These are phyloP conservation scores for Phylloscopus trochiloides DNA, from an alignment of 2,113 vertebrate species.

Conservation along the genomic window DNA sequence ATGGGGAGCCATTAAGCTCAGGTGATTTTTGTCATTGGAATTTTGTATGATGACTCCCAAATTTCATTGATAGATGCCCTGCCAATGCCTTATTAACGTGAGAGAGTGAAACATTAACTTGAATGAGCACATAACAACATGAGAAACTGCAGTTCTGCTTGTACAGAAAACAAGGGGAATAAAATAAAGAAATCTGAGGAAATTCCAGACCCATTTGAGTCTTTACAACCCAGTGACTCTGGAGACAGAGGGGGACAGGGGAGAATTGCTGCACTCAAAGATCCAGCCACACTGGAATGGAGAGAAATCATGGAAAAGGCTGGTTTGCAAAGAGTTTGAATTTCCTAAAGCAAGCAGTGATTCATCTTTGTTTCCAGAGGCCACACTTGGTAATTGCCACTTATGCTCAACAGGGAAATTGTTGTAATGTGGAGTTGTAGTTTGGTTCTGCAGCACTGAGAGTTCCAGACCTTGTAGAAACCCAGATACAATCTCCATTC, in stretches of 20 bases:
- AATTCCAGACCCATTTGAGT: not conserved
- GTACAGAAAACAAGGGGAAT: rapidly evolving
- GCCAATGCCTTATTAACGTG: not conserved
- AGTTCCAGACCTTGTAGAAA: not conserved
- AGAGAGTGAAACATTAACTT: not conserved
- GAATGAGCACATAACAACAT: not conserved
- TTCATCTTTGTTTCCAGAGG: not conserved
- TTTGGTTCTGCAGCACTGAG: not conserved
- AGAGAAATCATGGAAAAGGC: not conserved
- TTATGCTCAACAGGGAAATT: not conserved
- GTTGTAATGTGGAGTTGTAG: not conserved
- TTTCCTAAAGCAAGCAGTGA: not conserved
- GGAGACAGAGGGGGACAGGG: not conserved
- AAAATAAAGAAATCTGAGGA: not conserved
- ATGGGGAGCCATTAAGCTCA: not conserved
- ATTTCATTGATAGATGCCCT: not conserved
- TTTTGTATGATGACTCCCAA: not conserved
- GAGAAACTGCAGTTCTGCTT: not conserved
- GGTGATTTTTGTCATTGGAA: not conserved
- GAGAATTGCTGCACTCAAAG: not conserved
- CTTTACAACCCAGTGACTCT: not conserved
- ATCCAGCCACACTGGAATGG: not conserved
- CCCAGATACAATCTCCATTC: not conserved
- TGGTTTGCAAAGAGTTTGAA: not conserved
- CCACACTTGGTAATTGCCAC: not conserved